These are phyloP conservation scores for Ophonus ardosiacus DNA, from an alignment of 2,888 invertebrate species.

Conservation along the genomic window DNA sequence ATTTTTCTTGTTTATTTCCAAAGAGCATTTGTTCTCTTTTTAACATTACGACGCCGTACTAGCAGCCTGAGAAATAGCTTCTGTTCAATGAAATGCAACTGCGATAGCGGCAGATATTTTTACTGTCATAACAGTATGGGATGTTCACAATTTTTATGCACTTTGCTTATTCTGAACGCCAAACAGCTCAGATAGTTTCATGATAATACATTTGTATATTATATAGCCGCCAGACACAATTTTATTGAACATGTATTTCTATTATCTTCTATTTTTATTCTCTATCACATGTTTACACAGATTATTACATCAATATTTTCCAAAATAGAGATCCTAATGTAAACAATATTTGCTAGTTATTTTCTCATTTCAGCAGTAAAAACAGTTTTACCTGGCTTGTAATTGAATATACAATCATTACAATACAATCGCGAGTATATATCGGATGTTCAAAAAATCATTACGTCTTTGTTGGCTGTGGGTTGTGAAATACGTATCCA, in stretches of 20 bases:
- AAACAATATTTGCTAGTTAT: too few species aligned
- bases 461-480: too few species aligned
- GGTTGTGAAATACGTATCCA: too few species aligned
- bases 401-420: too few species aligned
- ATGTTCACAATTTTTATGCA: slow-evolving; percentile 16
- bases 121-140: slow-evolving; percentile 54
- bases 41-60: slow-evolving; percentile 21
- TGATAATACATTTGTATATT: slow-evolving; percentile 16
- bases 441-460: too few species aligned
- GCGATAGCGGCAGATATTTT: slow-evolving; percentile 57
- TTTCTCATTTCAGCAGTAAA: too few species aligned
- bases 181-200: slow-evolving; percentile 9
- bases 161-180: slow-evolving; percentile 1
- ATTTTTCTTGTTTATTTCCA: slow-evolving; percentile 62
- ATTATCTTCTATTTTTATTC: not conserved
- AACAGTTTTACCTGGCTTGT: too few species aligned
- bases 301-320: not conserved
- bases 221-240: slow-evolving; percentile 7
- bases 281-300: not conserved
- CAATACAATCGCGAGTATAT: too few species aligned
- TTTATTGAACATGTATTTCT: slow-evolving; percentile 21
- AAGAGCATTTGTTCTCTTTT: slow-evolving; percentile 56
- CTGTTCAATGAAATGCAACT: slow-evolving; percentile 63
- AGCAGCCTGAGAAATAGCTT: slow-evolving; percentile 53
- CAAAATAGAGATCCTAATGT: not conserved